Percentiles rank a stretch among this genome's conserved stretches.
Conservation (phyloP, 1,140 invertebrate genomes). For the Drosophila chauvacae region DNA sequence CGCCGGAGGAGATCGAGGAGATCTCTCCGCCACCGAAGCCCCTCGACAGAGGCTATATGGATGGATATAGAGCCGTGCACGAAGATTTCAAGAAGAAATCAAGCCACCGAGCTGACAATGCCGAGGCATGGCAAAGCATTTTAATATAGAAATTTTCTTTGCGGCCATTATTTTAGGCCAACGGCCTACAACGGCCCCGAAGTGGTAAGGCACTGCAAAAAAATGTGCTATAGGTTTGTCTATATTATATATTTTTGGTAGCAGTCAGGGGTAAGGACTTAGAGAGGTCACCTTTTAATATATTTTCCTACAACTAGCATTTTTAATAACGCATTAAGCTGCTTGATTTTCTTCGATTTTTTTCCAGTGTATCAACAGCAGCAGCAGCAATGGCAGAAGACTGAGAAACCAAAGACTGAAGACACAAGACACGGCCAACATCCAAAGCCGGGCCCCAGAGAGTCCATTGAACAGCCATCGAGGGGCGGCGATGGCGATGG, state of each 20-base stretch:
- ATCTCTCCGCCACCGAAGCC: slow-evolving; percentile 18
- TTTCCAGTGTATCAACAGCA: slow-evolving; percentile 5
- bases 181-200: slow-evolving; percentile 79
- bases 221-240: rapidly evolving
- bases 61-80: slow-evolving; percentile 23
- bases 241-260: neutral
- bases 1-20: slow-evolving; percentile 44
- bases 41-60: neutral
- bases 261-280: too few relatives aligned
- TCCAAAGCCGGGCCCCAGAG: slow-evolving; percentile 46
- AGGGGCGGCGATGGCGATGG: slow-evolving; percentile 20
- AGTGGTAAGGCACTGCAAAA: slow-evolving; percentile 11
- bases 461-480: slow-evolving; percentile 53
- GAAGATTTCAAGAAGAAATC: slow-evolving; percentile 57
- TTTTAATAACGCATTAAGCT: neutral
- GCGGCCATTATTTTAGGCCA: slow-evolving; percentile 77
- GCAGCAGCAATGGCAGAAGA: slow-evolving; percentile 15
- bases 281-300: neutral
- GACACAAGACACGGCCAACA: slow-evolving; percentile 52
- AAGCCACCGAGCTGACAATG: slow-evolving; percentile 37
- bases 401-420: slow-evolving; percentile 22
- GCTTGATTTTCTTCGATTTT: neutral
- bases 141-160: slow-evolving; percentile 83
- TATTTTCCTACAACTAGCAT: too few relatives aligned
- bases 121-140: slow-evolving; percentile 78